A percentile compares a stretch with the other conserved stretches of the same genome.
These are phyloP conservation scores for Pollimyrus isidori DNA, from an alignment of 2,113 vertebrate genomes.

Conservation along the genomic window DNA sequence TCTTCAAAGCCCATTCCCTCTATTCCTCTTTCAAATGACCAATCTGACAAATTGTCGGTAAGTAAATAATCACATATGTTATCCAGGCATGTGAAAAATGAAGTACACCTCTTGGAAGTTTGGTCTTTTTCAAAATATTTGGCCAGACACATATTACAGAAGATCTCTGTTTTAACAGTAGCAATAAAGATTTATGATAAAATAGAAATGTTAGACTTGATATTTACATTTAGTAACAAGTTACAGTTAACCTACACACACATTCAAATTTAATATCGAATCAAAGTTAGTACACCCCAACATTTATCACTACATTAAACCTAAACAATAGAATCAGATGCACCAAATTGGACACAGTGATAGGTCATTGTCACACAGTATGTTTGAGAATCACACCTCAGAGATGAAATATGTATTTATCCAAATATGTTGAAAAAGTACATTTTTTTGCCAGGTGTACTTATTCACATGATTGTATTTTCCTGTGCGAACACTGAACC, in stretches of 20 bases:
- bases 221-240: neutral
- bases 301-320: neutral
- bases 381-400: neutral
- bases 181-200: neutral
- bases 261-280: neutral
- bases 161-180: neutral
- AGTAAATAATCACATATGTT: constrained; percentile 29
- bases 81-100: neutral
- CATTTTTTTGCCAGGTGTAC: neutral
- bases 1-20: constrained; percentile 55
- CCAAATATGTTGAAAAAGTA: neutral
- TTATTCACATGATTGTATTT: neutral
- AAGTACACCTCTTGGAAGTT: neutral
- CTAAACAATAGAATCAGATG: neutral
- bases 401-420: neutral
- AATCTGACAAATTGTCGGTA: constrained; percentile 72
- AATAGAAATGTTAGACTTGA: neutral
- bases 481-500: neutral
- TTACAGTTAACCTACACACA: neutral
- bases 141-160: neutral
- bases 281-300: neutral
- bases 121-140: neutral
- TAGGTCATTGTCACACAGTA: neutral
- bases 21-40: constrained; percentile 62
- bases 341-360: neutral